phyloP scores from a whole-genome alignment of 2,113 vertebrate species.

The Phocoena phocoena region DNA sequence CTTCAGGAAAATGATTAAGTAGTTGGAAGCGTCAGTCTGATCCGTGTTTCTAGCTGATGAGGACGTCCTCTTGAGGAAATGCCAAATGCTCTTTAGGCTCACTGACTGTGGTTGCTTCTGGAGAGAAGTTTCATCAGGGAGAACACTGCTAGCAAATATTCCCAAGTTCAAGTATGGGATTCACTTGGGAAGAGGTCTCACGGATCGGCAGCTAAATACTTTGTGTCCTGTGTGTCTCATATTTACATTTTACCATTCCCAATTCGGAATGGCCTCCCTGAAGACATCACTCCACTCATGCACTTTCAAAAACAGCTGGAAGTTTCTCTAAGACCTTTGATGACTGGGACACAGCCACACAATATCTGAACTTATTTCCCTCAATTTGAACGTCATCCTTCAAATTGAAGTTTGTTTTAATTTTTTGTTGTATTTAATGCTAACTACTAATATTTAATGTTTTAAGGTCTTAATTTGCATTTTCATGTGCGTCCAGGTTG shows the following conservation, averaged over 20 bases:
- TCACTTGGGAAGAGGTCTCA: slow-evolving; percentile 1
- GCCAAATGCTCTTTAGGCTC: slow-evolving; percentile 17
- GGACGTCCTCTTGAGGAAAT: neutral
- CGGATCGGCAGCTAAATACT: neutral
- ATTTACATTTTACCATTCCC: neutral
- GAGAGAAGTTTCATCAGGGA: neutral
- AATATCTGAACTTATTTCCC: neutral
- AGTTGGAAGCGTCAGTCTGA: neutral
- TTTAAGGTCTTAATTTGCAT: neutral
- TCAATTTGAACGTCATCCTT: neutral
- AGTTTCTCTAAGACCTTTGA: neutral
- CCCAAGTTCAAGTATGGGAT: neutral
- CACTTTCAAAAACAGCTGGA: neutral
- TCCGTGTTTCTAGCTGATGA: slow-evolving; percentile 49
- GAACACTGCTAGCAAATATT: neutral
- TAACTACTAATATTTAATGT: neutral
- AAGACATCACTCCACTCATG: neutral
- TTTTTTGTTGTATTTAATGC: neutral
- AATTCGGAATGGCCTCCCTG: neutral
- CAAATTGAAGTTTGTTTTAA: neutral
- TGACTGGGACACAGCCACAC: neutral
- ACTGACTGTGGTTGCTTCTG: slow-evolving; percentile 45
- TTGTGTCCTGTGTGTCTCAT: neutral
- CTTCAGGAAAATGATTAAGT: slow-evolving; percentile 52
- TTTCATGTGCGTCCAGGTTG: neutral